Conservation (phyloP, 2,113 vertebrate genomes). For the Oreochromis niloticus region DNA sequence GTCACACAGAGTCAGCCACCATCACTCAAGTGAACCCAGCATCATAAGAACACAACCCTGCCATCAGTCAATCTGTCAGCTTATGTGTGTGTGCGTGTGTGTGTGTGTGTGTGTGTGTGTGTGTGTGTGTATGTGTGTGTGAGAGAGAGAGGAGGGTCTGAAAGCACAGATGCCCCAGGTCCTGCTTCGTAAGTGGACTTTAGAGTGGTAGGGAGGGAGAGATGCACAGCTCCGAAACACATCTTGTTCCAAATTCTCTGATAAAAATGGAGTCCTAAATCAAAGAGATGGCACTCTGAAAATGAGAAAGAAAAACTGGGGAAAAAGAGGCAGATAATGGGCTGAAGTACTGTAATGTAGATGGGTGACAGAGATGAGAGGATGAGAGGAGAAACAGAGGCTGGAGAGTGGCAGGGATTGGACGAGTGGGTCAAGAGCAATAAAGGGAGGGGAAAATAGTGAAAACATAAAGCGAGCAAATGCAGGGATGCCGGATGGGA, state of each 20-base stretch:
- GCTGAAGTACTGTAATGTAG: not conserved
- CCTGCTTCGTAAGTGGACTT: constrained; percentile 31
- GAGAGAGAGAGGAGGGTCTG: not conserved
- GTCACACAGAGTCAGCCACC: not conserved
- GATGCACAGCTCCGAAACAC: constrained; percentile 20
- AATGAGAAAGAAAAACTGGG: not conserved
- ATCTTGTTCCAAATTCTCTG: constrained; percentile 27
- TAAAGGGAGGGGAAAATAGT: not conserved
- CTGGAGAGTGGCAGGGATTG: not conserved
- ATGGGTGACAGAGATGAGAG: not conserved
- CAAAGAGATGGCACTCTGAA: constrained; percentile 21
- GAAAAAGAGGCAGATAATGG: not conserved
- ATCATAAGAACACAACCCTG: constrained; percentile 28
- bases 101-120: too few relatives aligned
- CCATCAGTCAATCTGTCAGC: constrained; percentile 31
- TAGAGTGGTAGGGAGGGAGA: not conserved
- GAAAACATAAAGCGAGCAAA: not conserved
- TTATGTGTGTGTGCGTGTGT: not conserved
- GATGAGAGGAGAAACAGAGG: not conserved
- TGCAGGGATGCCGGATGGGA: not conserved
- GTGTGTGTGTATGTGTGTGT: not conserved
- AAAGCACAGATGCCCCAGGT: constrained; percentile 47
- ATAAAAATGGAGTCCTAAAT: constrained; percentile 15
- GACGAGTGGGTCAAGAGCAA: not conserved
- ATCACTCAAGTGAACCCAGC: constrained; percentile 24